phyloP scores from a whole-genome alignment of 1,140 invertebrate species.

The Pachypsylla venusta region DNA sequence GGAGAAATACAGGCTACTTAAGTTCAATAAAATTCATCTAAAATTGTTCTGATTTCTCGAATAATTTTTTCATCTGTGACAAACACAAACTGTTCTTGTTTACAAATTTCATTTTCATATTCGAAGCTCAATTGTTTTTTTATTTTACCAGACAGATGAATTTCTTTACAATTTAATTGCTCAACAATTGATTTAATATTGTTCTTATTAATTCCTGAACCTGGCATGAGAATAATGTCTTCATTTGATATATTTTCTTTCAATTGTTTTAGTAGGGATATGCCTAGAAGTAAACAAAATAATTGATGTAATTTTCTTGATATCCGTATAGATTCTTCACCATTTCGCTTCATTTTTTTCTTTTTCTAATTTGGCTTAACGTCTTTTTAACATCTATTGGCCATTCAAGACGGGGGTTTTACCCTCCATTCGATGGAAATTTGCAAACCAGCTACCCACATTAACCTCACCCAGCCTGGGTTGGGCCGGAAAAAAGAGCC shows the following conservation, averaged over 20 bases:
- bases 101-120: neutral
- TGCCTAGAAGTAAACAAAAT: neutral
- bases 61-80: neutral
- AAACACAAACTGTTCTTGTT: neutral
- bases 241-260: slow-evolving; percentile 40
- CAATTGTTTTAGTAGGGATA: slow-evolving; percentile 38
- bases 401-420: too few relatives aligned
- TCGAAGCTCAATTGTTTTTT: neutral
- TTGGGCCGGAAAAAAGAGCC: too few relatives aligned
- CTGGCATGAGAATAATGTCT: slow-evolving; percentile 62
- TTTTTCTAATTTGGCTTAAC: too few relatives aligned
- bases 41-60: neutral
- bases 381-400: too few relatives aligned
- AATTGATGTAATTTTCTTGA: too few relatives aligned
- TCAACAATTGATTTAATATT: slow-evolving; percentile 53
- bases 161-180: slow-evolving; percentile 44
- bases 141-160: slow-evolving; percentile 51
- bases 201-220: slow-evolving; percentile 56
- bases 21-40: too few relatives aligned
- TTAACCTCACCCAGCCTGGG: too few relatives aligned
- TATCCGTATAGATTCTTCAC: too few relatives aligned
- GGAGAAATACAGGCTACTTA: too few relatives aligned
- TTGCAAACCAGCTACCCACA: too few relatives aligned
- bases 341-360: too few relatives aligned
- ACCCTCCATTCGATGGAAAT: too few relatives aligned